Evolutionary conservation across 92 coral and sea anemone genomes (phyloP), one percentile per base, ranked within the genome.

Genomic region (Pocillopora grandis): DNA sequence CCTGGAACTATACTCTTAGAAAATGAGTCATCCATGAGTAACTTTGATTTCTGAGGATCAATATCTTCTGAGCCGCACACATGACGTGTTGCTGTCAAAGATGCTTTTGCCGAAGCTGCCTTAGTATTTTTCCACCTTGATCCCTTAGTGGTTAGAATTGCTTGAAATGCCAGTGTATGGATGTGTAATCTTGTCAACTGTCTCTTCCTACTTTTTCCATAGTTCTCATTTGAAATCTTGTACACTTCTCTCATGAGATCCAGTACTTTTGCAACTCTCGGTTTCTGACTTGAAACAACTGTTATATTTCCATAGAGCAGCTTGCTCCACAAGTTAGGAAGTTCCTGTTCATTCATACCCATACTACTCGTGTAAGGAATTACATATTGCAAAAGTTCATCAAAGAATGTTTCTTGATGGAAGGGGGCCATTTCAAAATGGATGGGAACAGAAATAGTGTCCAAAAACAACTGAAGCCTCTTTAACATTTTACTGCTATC

Each of bases 391-490:
- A 96, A 68, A 66, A 96, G 87, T 42, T 91, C 94, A 36, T 73
- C 84, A 91, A 96, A 92, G 61, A 92, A 85, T 23, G 88, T 80
- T 80, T 93, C 94, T 82, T 92, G 92, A 57, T 93, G 98, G 83
- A 96, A 94, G 10, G 94, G 94, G 18, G 93, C 99, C 92, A 96
- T 95, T 76, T 96, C 99, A 92, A 96, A 92, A 80, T 96, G 99
- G 16, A 96, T 87, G 61, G 92, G 92, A 33, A 80, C 80, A 9
- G 92, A 89, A 19, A 89, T 67, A 67, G 84, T 70, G 10, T 62
- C 90, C 71, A 93, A 88, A 56, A 89, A 87, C 35, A 78, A 85
- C 56, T 92, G 87, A 56, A 90, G 66, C 60, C 92, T 89, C 27
- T 90, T 79, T 66, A 95, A 84, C 5, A 87, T 86, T 35, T 89